Percentiles rank a stretch among this genome's conserved stretches.
These are phyloP conservation scores for Pandemis corylana DNA, from an alignment of 2,888 invertebrate species.

Conservation along the genomic window DNA sequence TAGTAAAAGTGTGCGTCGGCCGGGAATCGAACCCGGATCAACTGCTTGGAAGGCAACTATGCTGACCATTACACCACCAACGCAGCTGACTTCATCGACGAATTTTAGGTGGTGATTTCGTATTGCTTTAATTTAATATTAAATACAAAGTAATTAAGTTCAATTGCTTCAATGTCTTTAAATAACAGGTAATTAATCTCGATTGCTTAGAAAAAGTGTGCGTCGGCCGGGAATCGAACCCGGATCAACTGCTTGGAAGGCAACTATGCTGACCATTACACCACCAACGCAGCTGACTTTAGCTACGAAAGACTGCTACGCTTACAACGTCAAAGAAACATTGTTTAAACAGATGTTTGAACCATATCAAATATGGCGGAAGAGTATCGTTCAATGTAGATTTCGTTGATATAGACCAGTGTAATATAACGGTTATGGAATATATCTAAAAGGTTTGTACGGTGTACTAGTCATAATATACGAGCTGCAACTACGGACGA, in stretches of 20 bases:
- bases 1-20: conserved; percentile 29
- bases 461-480: too few species aligned
- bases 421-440: too few species aligned
- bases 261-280: conserved; percentile 86
- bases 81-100: not conserved
- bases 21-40: conserved; percentile 82
- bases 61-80: conserved; percentile 86
- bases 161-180: too few species aligned
- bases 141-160: too few species aligned
- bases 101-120: not conserved
- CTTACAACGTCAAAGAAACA: not conserved
- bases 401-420: too few species aligned
- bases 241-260: conserved; percentile 86
- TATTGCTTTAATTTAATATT: too few species aligned
- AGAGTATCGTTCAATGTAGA: too few species aligned
- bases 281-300: conserved; percentile 74
- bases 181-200: not conserved
- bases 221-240: conserved; percentile 67
- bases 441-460: too few species aligned
- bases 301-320: too few species aligned
- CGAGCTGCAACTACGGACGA: too few species aligned
- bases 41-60: conserved; percentile 86
- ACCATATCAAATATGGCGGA: too few species aligned
- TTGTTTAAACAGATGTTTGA: conserved; percentile 14
- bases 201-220: not conserved